Conservation (phyloP, 2,888 invertebrate genomes). For the Drosophila colorata region DNA sequence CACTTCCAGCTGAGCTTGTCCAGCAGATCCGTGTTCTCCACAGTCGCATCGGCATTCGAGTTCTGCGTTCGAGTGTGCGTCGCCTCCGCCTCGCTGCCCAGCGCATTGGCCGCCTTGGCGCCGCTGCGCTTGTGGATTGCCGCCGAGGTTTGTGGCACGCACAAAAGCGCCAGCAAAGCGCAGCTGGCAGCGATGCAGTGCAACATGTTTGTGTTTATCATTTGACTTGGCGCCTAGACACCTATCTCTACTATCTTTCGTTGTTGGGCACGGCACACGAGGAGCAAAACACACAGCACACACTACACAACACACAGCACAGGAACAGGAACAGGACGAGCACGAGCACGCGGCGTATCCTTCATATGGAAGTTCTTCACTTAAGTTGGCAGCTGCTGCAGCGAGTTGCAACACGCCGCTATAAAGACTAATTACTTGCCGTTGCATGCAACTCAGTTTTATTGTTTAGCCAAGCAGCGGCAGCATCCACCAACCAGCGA, state of each 20-base stretch:
- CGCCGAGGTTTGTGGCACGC: constrained; percentile 41
- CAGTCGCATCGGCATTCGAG: constrained; percentile 19
- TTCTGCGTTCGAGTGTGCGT: constrained; percentile 10
- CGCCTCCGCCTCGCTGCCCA: constrained; percentile 24
- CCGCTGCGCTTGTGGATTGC: constrained; percentile 70
- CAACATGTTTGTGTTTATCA: constrained; percentile 42
- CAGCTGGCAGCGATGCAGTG: constrained; percentile 50
- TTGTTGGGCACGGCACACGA: neutral
- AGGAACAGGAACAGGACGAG: constrained; percentile 39
- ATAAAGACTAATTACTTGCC: constrained; percentile 84
- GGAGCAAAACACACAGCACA: neutral
- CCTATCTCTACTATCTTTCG: neutral
- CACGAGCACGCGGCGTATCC: constrained; percentile 67
- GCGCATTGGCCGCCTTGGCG: constrained; percentile 46
- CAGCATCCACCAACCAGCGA: constrained; percentile 52
- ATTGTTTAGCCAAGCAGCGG: constrained; percentile 75
- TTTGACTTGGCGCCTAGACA: neutral
- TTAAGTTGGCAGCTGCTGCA: constrained; percentile 57
- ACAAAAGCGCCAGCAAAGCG: constrained; percentile 48
- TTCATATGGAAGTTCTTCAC: constrained; percentile 63
- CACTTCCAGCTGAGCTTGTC: constrained; percentile 86
- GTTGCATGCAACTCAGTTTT: constrained; percentile 84
- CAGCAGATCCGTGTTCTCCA: constrained; percentile 77
- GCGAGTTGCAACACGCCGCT: constrained; percentile 74
- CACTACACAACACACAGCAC: constrained; percentile 30